These are phyloP conservation scores for Cremastinae sp. DNA, from an alignment of 2,888 invertebrate species.

Conservation along the genomic window DNA sequence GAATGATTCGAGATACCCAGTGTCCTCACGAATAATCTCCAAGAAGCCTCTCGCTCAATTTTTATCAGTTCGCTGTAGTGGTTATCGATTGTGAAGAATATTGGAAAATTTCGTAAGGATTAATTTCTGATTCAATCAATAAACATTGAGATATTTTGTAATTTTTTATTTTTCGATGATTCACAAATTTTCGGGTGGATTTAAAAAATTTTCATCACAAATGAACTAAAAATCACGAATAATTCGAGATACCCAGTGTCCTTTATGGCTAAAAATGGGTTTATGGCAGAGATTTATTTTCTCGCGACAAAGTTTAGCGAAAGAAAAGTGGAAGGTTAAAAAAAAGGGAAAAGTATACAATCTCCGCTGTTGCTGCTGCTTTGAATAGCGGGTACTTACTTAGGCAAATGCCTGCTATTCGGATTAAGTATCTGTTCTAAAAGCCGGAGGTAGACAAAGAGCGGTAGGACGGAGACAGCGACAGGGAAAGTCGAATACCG, in stretches of 20 bases:
- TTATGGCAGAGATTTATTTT: constrained; percentile 14
- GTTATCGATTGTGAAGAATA: no score
- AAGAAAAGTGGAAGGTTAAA: constrained; percentile 44
- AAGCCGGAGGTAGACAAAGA: constrained; percentile 70
- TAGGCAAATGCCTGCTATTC: constrained; percentile 78
- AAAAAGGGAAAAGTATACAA: constrained; percentile 69
- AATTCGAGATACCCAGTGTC: constrained; percentile 23
- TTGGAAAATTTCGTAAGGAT: constrained; percentile 8
- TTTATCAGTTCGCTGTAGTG: no score
- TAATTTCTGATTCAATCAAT: neutral
- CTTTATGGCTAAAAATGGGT: constrained; percentile 7
- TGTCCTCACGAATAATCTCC: neutral
- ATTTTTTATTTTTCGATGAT: no score
- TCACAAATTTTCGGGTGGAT: no score
- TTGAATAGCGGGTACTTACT: constrained; percentile 78
- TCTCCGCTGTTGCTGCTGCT: constrained; percentile 62
- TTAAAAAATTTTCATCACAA: neutral
- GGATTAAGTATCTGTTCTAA: constrained; percentile 79
- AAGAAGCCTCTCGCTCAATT: neutral
- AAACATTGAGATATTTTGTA: neutral
- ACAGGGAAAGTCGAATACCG: constrained; percentile 54
- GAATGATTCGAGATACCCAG: neutral
- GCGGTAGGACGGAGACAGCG: constrained; percentile 61
- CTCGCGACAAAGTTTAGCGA: constrained; percentile 10
- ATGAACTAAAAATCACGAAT: constrained; percentile 10